Conservation (phyloP, 2,113 vertebrate genomes). For the Pygoscelis adeliae region DNA sequence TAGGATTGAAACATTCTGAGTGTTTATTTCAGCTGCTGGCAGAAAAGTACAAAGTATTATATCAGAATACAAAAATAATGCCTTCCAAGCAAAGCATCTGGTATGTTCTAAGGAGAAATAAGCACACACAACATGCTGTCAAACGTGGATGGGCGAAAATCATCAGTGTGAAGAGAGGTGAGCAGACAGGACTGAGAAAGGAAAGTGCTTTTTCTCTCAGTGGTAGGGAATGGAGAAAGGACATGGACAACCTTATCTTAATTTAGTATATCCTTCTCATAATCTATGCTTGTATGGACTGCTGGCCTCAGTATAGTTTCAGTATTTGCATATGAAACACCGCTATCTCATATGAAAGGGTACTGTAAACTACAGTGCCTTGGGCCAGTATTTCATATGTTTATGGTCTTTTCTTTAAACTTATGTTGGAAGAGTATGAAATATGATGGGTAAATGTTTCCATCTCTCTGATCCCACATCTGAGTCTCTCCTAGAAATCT, state of each 20-base stretch:
- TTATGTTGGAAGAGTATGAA: background rate
- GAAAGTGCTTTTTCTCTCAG: background rate
- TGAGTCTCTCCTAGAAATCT: background rate
- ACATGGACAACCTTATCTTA: background rate
- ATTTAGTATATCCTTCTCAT: background rate
- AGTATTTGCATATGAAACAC: background rate
- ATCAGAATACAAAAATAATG: background rate
- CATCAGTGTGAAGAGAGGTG: background rate
- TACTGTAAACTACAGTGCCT: background rate
- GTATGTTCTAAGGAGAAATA: background rate
- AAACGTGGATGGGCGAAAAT: background rate
- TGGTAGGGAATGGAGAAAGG: background rate
- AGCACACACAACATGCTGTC: background rate
- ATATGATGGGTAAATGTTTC: background rate
- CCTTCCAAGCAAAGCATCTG: background rate
- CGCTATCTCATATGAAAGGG: background rate
- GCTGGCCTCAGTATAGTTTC: background rate
- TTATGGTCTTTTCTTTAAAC: background rate
- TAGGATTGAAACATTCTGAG: background rate
- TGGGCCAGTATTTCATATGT: background rate
- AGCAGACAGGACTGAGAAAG: background rate
- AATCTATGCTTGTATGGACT: background rate
- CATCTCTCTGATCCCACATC: background rate
- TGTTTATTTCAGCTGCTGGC: background rate
- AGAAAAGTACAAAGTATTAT: background rate